These are phyloP conservation scores for Sphaeramia orbicularis DNA, from an alignment of 2,797 vertebrate species.

Conservation along the genomic window DNA sequence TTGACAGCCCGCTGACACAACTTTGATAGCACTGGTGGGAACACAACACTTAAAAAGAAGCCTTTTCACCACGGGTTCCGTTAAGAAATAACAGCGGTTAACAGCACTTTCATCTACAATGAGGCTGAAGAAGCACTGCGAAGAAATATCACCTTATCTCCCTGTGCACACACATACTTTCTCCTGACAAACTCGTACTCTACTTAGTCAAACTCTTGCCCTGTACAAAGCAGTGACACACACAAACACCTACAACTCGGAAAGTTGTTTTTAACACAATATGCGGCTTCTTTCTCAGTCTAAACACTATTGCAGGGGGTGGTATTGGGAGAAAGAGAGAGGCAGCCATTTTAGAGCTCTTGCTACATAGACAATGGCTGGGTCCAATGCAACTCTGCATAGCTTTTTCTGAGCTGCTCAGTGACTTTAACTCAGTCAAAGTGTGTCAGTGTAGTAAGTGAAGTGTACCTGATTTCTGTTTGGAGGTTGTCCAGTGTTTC, in stretches of 20 bases:
- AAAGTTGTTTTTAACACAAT: slow-evolving; percentile 49
- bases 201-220: slow-evolving; percentile 74
- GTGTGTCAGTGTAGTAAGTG: slow-evolving; percentile 53
- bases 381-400: slow-evolving; percentile 80
- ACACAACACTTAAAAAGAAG: not conserved
- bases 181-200: slow-evolving; percentile 75
- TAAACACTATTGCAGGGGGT: slow-evolving; percentile 77
- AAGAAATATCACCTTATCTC: slow-evolving; percentile 69
- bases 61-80: slow-evolving; percentile 4
- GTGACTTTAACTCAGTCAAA: slow-evolving; percentile 57
- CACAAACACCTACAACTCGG: slow-evolving; percentile 29
- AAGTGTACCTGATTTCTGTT: slow-evolving; percentile 93
- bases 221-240: slow-evolving; percentile 60
- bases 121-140: slow-evolving; percentile 55
- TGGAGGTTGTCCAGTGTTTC: slow-evolving; percentile 90
- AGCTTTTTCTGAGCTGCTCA: slow-evolving; percentile 44
- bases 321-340: slow-evolving; percentile 85
- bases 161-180: slow-evolving; percentile 54
- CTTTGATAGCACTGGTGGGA: slow-evolving; percentile 40
- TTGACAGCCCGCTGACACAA: slow-evolving; percentile 62
- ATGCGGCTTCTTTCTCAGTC: slow-evolving; percentile 51
- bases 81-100: slow-evolving; percentile 24
- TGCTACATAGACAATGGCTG: slow-evolving; percentile 91
- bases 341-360: slow-evolving; percentile 96
- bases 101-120: slow-evolving; percentile 52